A percentile compares a stretch with the other conserved stretches of the same genome.
These are phyloP conservation scores for Oxytorus armatus DNA, from an alignment of 2,888 invertebrate genomes.

Conservation along the genomic window DNA sequence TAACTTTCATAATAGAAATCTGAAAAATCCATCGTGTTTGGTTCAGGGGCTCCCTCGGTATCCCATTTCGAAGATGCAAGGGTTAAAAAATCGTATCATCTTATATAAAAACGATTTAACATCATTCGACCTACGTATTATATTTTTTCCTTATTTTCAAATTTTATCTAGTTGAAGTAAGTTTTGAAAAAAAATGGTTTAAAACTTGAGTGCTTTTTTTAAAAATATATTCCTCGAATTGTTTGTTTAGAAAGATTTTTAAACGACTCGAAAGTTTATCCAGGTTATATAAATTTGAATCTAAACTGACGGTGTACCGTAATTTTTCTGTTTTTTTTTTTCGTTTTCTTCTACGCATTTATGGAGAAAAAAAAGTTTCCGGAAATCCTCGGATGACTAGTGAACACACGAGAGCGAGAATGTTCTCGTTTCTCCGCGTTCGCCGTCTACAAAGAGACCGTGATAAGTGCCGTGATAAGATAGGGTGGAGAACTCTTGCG, in stretches of 20 bases:
- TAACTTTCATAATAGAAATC: too few relatives aligned
- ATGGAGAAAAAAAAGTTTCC: conserved; percentile 35
- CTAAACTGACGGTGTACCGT: not conserved
- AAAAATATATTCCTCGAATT: too few relatives aligned
- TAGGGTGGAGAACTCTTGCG: conserved; percentile 16
- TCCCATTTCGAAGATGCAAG: too few relatives aligned
- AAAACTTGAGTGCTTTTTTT: not conserved
- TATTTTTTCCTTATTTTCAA: too few relatives aligned
- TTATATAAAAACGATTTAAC: too few relatives aligned
- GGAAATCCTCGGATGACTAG: conserved; percentile 25
- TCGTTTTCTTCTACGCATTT: not conserved
- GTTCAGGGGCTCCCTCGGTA: too few relatives aligned
- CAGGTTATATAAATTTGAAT: conserved; percentile 5
- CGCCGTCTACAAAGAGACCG: conserved; percentile 25
- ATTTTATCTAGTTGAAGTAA: too few relatives aligned
- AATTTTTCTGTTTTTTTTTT: not conserved
- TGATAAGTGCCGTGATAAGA: conserved; percentile 56
- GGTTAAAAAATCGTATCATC: too few relatives aligned
- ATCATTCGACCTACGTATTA: too few relatives aligned
- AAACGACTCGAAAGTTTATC: conserved; percentile 26
- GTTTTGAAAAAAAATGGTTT: too few relatives aligned
- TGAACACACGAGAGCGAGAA: conserved; percentile 15
- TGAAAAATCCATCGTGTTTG: too few relatives aligned
- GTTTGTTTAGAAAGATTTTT: too few relatives aligned
- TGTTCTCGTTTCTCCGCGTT: conserved; percentile 33